Evolutionary conservation across 2,888 invertebrate genomes (phyloP).

Genomic region (Heliconius cydno): DNA sequence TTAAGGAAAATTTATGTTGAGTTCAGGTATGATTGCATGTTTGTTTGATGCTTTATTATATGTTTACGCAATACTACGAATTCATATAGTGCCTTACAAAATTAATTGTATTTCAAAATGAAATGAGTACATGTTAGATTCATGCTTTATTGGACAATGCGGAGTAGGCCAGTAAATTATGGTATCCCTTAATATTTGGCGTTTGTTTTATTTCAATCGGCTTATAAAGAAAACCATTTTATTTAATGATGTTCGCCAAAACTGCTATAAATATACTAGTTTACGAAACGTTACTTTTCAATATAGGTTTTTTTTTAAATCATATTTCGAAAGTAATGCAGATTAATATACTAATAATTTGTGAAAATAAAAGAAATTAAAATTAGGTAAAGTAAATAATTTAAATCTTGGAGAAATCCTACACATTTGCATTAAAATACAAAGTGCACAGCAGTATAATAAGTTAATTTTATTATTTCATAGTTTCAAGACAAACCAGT

Average conservation of each 20-base stretch:
- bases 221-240: too few species aligned
- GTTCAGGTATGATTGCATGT: background rate
- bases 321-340: too few species aligned
- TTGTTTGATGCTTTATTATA: background rate
- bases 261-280: too few species aligned
- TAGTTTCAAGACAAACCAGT: conserved; percentile 24
- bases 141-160: background rate
- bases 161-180: background rate
- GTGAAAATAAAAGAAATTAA: too few species aligned
- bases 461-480: background rate
- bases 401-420: background rate
- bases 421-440: background rate
- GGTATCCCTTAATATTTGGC: too few species aligned
- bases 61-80: background rate
- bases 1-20: background rate
- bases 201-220: too few species aligned
- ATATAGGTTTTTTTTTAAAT: too few species aligned
- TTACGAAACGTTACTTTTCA: too few species aligned
- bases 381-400: too few species aligned
- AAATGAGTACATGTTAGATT: background rate
- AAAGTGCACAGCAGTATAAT: background rate
- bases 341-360: too few species aligned
- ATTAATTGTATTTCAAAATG: background rate
- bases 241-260: too few species aligned
- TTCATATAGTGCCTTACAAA: too few species aligned